Base-by-base conservation (phyloP, 2,888 invertebrate species). In the Clusia tigrina region DNA sequence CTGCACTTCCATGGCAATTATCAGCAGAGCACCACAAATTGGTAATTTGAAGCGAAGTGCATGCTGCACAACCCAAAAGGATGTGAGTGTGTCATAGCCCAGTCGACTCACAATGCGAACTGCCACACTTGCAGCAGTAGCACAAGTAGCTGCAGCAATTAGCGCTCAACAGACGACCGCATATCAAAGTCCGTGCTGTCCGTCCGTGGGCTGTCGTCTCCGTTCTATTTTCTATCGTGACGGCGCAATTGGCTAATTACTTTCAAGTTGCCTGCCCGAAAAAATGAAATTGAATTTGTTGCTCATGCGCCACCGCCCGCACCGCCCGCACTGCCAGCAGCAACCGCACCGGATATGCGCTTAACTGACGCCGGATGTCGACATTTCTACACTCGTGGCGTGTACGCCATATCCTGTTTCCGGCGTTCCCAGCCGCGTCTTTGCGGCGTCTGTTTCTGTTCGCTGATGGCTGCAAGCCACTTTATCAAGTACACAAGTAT, bases 221-320 rank as follows among this genome's bases (percentile, higher is more conserved):
- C n/a, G 42, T 42, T 42, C 42, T 10, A n/a, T 42, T 42, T 0
- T 3, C 1, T 2, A 22, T 48, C 15, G 22, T 61, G 46, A 37
- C 22, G 20, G 67, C 61, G 62, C 63, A 67, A 69, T 71, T 74
- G 79, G 75, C 79, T 79, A 79, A 79, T 79, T 81, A 78, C 78
- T 80, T 78, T 78, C 71, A 73, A 80, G 74, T 79, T 77, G 79
- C 72, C 66, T 68, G 72, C 71, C 66, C 76, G 69, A 70, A 65
- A 67, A n/a, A 67, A 67, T 72, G 72, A 77, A 79, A 79, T 80
- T 79, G 76, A 80, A 79, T 80, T 80, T 74, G 72, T 61, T 6
- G 17, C 37, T 20, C 20, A 17, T 32, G 54, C 32, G 32, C 37
- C 3, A 57, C 65, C 62, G 67, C 61, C 18, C 37, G 38, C 23